A percentile compares a stretch with the other conserved stretches of the same genome.
These are phyloP conservation scores for Perdita meconis DNA, from an alignment of 2,888 invertebrate species.

Conservation along the genomic window DNA sequence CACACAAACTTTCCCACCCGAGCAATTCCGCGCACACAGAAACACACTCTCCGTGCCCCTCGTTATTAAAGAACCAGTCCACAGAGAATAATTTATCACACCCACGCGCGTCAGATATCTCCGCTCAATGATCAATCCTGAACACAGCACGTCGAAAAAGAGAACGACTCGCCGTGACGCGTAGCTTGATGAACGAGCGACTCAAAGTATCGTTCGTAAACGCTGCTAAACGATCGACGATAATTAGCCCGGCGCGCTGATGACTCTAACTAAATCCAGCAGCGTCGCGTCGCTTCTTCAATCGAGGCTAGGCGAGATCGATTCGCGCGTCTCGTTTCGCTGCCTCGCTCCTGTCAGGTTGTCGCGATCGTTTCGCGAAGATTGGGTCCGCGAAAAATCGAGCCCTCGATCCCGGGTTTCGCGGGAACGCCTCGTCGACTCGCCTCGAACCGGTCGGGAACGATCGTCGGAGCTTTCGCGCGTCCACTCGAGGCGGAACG, in stretches of 20 bases:
- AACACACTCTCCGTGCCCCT: constrained; percentile 1
- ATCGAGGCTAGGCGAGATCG: neutral
- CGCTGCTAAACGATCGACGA: constrained; percentile 32
- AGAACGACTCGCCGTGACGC: constrained; percentile 1
- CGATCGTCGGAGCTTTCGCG: constrained; percentile 45
- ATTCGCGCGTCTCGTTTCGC: neutral
- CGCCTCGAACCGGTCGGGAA: constrained; percentile 44
- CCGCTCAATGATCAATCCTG: constrained; percentile 48
- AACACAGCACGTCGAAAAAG: constrained; percentile 19
- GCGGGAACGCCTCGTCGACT: constrained; percentile 5
- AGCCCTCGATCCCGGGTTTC: neutral
- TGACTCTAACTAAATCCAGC: constrained; percentile 18
- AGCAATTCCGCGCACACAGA: constrained; percentile 16
- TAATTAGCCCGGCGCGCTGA: constrained; percentile 19
- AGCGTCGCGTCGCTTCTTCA: neutral
- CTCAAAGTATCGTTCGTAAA: constrained; percentile 43
- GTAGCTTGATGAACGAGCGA: constrained; percentile 35
- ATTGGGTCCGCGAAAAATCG: neutral
- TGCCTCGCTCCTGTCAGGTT: neutral
- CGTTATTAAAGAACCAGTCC: constrained; percentile 29
- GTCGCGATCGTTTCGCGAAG: neutral
- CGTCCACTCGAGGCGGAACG: constrained; percentile 37
- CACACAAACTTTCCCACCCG: constrained; percentile 19
- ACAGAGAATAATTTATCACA: constrained; percentile 55
- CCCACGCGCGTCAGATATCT: constrained; percentile 53